These are phyloP conservation scores for Huso huso DNA, from an alignment of 2,797 vertebrate genomes.

Conservation along the genomic window DNA sequence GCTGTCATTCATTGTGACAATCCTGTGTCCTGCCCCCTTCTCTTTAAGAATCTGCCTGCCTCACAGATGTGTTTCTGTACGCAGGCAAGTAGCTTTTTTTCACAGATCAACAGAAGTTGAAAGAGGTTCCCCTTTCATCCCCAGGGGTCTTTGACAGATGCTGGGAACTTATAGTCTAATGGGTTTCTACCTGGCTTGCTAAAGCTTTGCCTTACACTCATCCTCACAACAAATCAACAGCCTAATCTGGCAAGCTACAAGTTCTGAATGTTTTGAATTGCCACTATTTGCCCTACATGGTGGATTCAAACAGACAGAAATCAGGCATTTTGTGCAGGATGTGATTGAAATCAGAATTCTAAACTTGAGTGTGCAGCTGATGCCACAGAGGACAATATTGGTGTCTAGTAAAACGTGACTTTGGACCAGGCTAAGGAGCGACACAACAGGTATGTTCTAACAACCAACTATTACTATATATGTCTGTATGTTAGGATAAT, in stretches of 20 bases:
- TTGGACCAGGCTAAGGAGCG: not conserved
- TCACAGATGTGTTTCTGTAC: not conserved
- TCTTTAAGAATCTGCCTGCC: slow-evolving; percentile 2
- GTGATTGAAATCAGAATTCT: not conserved
- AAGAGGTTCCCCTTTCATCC: not conserved
- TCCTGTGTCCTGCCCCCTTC: not conserved
- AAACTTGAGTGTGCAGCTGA: not conserved
- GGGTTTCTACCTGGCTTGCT: not conserved
- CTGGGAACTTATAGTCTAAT: not conserved
- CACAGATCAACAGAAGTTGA: not conserved
- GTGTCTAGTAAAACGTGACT: too few species aligned
- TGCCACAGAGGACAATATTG: not conserved
- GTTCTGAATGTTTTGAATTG: not conserved
- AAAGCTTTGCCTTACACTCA: not conserved
- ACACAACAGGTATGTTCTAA: not conserved
- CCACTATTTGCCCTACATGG: not conserved
- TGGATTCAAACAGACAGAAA: not conserved
- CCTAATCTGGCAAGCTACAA: not conserved
- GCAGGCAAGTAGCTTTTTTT: not conserved
- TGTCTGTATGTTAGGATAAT: too few species aligned
- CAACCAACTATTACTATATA: too few species aligned
- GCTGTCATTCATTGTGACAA: slow-evolving; percentile 3
- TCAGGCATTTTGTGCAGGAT: not conserved
- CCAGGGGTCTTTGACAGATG: not conserved
- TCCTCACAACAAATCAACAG: not conserved